Conservation (phyloP, 2,113 vertebrate genomes). For the Rallus limicola region DNA sequence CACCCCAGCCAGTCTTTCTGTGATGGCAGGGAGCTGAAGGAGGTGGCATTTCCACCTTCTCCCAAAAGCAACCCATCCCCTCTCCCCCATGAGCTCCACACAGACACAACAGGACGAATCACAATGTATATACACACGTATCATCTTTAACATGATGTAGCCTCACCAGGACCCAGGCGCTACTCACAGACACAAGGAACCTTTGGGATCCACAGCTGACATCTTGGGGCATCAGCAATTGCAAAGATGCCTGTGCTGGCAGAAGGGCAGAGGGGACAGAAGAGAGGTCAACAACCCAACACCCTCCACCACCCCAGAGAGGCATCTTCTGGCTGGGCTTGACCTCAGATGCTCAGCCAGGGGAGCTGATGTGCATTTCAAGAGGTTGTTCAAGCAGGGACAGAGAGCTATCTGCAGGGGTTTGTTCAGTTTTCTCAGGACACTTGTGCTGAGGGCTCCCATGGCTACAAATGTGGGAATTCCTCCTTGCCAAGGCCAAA, state of each 20-base stretch:
- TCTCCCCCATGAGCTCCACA: background rate
- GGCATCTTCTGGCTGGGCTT: fast-evolving
- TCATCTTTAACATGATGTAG: fast-evolving
- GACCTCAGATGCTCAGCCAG: fast-evolving
- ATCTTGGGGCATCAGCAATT: fast-evolving
- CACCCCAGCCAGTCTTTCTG: background rate
- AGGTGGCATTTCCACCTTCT: background rate
- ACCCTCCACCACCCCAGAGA: background rate
- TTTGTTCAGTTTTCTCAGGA: background rate
- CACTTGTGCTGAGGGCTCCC: background rate
- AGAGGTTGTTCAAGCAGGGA: background rate
- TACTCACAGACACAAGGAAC: background rate
- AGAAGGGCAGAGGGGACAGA: background rate
- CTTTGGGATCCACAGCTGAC: background rate
- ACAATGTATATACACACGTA: fast-evolving
- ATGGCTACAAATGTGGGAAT: background rate
- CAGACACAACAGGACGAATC: background rate
- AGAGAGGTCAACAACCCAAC: background rate
- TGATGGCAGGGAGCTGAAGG: background rate
- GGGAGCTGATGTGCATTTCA: background rate
- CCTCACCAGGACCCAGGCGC: fast-evolving
- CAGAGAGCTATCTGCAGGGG: fast-evolving
- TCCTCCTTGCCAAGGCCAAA: background rate
- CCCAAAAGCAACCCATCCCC: background rate
- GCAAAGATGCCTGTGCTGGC: background rate